These are phyloP conservation scores for Chloropsis cyanopogon DNA, from an alignment of 2,113 vertebrate species.

Conservation along the genomic window DNA sequence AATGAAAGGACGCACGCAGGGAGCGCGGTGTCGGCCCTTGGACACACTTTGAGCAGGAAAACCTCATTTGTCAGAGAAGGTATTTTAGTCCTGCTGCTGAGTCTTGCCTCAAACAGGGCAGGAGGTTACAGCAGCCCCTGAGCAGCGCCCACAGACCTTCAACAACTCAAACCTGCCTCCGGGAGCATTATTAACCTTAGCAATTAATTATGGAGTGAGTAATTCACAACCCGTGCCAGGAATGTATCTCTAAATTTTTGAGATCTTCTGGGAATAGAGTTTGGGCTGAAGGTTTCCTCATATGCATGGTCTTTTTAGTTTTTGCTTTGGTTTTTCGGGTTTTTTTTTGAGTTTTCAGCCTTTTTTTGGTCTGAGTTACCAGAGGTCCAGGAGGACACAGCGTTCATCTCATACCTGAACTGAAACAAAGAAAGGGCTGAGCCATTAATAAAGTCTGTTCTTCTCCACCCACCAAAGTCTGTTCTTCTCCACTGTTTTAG, in stretches of 20 bases:
- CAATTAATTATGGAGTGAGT: not conserved
- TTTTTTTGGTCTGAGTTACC: not conserved
- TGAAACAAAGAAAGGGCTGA: not conserved
- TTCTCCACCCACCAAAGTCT: not conserved
- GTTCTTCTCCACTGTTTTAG: not conserved
- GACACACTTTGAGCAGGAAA: not conserved
- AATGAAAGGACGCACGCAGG: rapidly evolving
- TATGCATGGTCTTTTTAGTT: not conserved
- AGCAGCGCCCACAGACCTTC: not conserved
- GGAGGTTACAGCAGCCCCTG: not conserved
- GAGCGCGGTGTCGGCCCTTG: rapidly evolving
- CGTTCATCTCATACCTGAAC: not conserved
- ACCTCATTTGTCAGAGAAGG: not conserved
- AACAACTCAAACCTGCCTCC: not conserved
- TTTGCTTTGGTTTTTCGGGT: not conserved
- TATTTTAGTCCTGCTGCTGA: not conserved
- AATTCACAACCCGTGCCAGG: not conserved
- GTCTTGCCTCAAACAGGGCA: not conserved
- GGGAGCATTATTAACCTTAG: not conserved
- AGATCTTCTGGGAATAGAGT: not conserved
- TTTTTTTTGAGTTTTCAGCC: not conserved
- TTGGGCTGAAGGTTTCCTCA: not conserved
- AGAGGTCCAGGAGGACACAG: not conserved
- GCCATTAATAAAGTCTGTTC: not conserved
- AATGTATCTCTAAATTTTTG: not conserved